These are phyloP conservation scores for Prionchulus punctatus DNA, from an alignment of 2,888 invertebrate species.

Conservation along the genomic window DNA sequence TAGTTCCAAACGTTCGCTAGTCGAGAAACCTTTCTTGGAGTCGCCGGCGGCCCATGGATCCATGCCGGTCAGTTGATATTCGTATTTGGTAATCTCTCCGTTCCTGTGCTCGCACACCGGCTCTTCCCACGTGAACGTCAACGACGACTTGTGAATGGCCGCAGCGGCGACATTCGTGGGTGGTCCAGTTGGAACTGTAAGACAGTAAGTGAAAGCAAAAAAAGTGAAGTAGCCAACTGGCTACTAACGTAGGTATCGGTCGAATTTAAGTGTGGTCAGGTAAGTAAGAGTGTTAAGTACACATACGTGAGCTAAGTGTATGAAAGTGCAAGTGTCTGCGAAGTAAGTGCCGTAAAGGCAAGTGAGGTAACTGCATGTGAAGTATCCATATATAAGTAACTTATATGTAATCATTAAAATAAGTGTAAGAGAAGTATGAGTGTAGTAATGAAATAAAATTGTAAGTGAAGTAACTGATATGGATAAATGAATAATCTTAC, in stretches of 20 bases:
- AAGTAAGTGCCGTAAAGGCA: too few relatives aligned
- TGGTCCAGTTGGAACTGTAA: conserved; percentile 10
- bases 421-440: too few relatives aligned
- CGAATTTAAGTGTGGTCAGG: conserved; percentile 22
- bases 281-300: conserved; percentile 26
- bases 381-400: too few relatives aligned
- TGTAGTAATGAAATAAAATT: too few relatives aligned
- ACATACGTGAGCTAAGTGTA: not conserved
- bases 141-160: conserved; percentile 15
- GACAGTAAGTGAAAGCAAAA: not conserved
- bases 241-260: conserved; percentile 11
- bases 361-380: too few relatives aligned
- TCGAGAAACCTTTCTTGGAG: not conserved
- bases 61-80: conserved; percentile 25
- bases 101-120: conserved; percentile 29
- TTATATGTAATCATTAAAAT: too few relatives aligned
- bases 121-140: conserved; percentile 27
- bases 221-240: not conserved
- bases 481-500: conserved; percentile 9
- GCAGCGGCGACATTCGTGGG: not conserved
- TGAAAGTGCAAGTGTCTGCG: not conserved
- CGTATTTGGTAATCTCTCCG: conserved; percentile 28
- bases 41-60: conserved; percentile 20
- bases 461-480: not conserved
- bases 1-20: conserved; percentile 17